Conservation (phyloP, 2,888 invertebrate species). For the Mimas tiliae region DNA sequence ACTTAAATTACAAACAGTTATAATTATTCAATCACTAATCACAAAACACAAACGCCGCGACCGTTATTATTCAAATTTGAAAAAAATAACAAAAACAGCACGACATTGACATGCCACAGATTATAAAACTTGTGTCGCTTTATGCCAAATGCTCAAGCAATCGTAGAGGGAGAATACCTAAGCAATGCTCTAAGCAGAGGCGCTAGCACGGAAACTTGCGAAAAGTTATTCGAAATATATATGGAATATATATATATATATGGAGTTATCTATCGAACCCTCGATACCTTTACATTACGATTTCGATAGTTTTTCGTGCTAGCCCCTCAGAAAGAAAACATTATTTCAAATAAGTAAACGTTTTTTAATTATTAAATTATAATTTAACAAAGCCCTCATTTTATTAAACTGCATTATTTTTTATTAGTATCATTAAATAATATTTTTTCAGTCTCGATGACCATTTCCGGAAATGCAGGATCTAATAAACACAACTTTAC, state of each 20-base stretch:
- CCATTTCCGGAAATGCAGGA: conserved; percentile 63
- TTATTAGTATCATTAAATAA: conserved; percentile 32
- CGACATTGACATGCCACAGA: neutral
- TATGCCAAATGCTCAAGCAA: too few species aligned
- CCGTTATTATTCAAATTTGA: conserved; percentile 36
- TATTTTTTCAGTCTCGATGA: conserved; percentile 60
- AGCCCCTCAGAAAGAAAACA: too few species aligned
- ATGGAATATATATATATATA: too few species aligned
- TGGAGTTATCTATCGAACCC: too few species aligned
- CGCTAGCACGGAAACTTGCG: too few species aligned
- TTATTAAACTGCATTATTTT: conserved; percentile 29
- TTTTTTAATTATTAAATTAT: too few species aligned
- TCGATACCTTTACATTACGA: too few species aligned
- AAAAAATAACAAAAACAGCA: conserved; percentile 12
- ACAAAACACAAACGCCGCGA: conserved; percentile 21
- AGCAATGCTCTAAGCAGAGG: neutral
- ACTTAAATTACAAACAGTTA: neutral
- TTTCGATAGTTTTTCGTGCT: too few species aligned
- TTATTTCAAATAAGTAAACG: too few species aligned
- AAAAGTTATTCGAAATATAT: too few species aligned
- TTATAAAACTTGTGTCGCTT: too few species aligned
- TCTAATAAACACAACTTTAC: conserved; percentile 69
- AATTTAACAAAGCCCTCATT: conserved; percentile 20
- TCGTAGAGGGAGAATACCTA: too few species aligned
- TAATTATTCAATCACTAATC: neutral